phyloP scores from a whole-genome alignment of 2,797 vertebrate genomes.

The Hippopotamyrus pictus region DNA sequence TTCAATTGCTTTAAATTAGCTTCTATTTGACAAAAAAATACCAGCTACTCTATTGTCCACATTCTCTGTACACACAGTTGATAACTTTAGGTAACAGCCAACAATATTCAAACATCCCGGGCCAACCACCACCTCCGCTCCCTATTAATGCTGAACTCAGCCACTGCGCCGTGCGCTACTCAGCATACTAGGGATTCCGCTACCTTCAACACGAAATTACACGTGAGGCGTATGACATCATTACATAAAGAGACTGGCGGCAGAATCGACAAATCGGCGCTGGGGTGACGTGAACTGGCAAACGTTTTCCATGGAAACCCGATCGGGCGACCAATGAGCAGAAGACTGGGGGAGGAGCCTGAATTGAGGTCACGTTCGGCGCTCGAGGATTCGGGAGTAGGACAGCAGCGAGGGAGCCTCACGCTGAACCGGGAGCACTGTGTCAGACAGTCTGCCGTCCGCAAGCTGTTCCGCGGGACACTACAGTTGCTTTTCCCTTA shows the following conservation, averaged over 20 bases:
- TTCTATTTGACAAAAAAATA: not conserved
- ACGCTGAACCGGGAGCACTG: slow-evolving; percentile 35
- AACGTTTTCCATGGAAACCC: slow-evolving; percentile 52
- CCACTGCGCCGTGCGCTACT: not conserved
- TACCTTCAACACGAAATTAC: slow-evolving; percentile 54
- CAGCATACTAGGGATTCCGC: not conserved
- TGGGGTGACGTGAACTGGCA: slow-evolving; percentile 26
- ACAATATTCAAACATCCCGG: not conserved
- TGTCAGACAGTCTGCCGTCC: slow-evolving; percentile 37
- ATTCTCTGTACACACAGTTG: slow-evolving; percentile 14
- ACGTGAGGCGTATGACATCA: slow-evolving; percentile 53
- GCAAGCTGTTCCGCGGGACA: slow-evolving; percentile 26
- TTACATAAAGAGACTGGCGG: slow-evolving; percentile 64
- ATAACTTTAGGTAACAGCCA: slow-evolving; percentile 21
- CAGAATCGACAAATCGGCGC: slow-evolving; percentile 40
- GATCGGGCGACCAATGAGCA: slow-evolving; percentile 42
- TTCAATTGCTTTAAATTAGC: not conserved
- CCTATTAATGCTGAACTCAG: not conserved
- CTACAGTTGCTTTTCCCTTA: not conserved
- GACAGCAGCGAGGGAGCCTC: slow-evolving; percentile 9
- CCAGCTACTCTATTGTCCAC: not conserved
- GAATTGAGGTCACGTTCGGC: slow-evolving; percentile 53
- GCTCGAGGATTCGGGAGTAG: slow-evolving; percentile 35
- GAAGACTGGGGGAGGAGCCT: slow-evolving; percentile 33
- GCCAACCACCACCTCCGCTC: not conserved